A percentile compares a stretch with the other conserved stretches of the same genome.
phyloP scores from a whole-genome alignment of 2,113 vertebrate genomes.

The Eptesicus fuscus region DNA sequence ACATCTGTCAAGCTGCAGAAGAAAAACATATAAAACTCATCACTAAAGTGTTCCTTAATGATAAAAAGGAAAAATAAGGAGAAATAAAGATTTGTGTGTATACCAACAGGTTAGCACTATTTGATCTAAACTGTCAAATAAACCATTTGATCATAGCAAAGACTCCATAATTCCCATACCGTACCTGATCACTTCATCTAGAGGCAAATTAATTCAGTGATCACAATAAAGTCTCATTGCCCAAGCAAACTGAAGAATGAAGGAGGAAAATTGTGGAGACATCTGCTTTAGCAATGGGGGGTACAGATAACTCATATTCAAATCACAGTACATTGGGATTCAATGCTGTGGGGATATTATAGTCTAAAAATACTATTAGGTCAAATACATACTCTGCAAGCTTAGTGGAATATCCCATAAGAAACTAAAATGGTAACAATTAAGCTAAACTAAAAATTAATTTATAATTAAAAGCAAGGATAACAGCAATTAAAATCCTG shows the following conservation, averaged over 20 bases:
- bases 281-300: constrained; percentile 33
- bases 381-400: not conserved
- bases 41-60: not conserved
- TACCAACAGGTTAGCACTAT: not conserved
- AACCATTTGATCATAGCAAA: not conserved
- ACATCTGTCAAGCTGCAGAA: not conserved
- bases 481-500: constrained; percentile 44
- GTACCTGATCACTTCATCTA: not conserved
- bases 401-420: constrained; percentile 6
- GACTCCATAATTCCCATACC: not conserved
- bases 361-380: constrained; percentile 1
- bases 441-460: constrained; percentile 50
- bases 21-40: not conserved
- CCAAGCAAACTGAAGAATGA: not conserved
- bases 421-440: constrained; percentile 50
- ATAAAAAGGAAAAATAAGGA: not conserved
- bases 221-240: not conserved
- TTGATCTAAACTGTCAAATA: not conserved
- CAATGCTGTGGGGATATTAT: constrained; percentile 32
- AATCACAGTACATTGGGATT: constrained; percentile 1
- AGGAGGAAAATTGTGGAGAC: constrained; percentile 21
- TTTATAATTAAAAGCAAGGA: constrained; percentile 55
- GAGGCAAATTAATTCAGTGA: not conserved
- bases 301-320: constrained; percentile 35
- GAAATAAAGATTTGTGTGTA: not conserved